A percentile compares a stretch with the other conserved stretches of the same genome.
phyloP scores from a whole-genome alignment of 2,888 invertebrate species.

The Pandemis corylana region DNA sequence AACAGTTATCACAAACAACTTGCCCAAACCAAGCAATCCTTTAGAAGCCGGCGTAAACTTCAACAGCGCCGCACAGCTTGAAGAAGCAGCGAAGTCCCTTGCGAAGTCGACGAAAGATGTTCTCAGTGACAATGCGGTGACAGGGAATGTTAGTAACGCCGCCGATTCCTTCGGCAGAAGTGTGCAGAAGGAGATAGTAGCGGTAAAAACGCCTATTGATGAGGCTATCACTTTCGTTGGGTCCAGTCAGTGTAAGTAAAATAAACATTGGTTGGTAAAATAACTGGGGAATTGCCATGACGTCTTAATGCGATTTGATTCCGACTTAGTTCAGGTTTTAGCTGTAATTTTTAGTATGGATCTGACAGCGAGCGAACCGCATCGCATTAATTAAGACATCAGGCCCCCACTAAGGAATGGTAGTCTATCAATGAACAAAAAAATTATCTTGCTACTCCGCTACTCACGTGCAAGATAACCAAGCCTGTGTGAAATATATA shows the following conservation, averaged over 20 bases:
- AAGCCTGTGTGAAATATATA: too few species aligned
- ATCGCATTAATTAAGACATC: too few species aligned
- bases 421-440: too few species aligned
- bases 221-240: constrained; percentile 54
- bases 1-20: not conserved
- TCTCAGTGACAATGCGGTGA: constrained; percentile 8
- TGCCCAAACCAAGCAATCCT: not conserved
- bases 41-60: constrained; percentile 6
- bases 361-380: too few species aligned
- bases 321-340: too few species aligned
- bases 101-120: not conserved
- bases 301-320: too few species aligned
- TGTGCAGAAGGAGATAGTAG: constrained; percentile 53
- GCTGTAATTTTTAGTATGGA: too few species aligned
- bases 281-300: too few species aligned
- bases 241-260: constrained; percentile 60
- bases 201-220: constrained; percentile 60
- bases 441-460: too few species aligned
- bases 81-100: not conserved
- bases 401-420: too few species aligned
- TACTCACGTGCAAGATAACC: too few species aligned
- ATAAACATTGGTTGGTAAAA: too few species aligned
- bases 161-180: constrained; percentile 38
- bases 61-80: not conserved
- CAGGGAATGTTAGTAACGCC: constrained; percentile 8